Evolutionary conservation across 2,888 invertebrate species (phyloP).

Genomic region (Trissolcus japonicus): DNA sequence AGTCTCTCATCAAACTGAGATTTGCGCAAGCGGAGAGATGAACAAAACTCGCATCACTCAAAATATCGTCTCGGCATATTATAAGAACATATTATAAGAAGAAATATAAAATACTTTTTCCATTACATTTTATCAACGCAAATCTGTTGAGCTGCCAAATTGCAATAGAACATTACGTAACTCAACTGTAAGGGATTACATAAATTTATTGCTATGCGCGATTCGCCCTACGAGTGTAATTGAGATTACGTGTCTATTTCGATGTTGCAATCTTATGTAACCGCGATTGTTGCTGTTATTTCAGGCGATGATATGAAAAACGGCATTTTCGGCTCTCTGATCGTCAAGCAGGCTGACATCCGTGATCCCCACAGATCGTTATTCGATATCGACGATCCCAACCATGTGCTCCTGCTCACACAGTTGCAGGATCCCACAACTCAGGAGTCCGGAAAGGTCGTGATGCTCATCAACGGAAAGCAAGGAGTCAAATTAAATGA

Average conservation of each 20-base stretch:
- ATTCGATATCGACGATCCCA: slow-evolving; percentile 84
- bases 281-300: background rate
- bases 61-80: slow-evolving; percentile 4
- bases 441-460: slow-evolving; percentile 78
- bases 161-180: background rate
- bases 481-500: slow-evolving; percentile 77
- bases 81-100: too few species aligned
- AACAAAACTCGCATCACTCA: background rate
- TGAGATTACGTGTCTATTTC: slow-evolving; percentile 10
- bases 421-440: slow-evolving; percentile 82
- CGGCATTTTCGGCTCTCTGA: slow-evolving; percentile 83
- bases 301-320: slow-evolving; percentile 82
- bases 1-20: too few species aligned
- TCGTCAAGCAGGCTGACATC: slow-evolving; percentile 82
- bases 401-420: slow-evolving; percentile 83
- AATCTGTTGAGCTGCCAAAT: background rate
- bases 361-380: slow-evolving; percentile 80
- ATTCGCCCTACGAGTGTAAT: slow-evolving; percentile 7
- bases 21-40: too few species aligned
- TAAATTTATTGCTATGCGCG: slow-evolving; percentile 14
- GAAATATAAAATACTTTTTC: background rate
- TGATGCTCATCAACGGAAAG: slow-evolving; percentile 82
- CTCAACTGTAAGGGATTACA: slow-evolving; percentile 5
- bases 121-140: background rate
- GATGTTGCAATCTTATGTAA: slow-evolving; percentile 30